phyloP scores from a whole-genome alignment of 2,113 vertebrate genomes.

The Podiceps cristatus region DNA sequence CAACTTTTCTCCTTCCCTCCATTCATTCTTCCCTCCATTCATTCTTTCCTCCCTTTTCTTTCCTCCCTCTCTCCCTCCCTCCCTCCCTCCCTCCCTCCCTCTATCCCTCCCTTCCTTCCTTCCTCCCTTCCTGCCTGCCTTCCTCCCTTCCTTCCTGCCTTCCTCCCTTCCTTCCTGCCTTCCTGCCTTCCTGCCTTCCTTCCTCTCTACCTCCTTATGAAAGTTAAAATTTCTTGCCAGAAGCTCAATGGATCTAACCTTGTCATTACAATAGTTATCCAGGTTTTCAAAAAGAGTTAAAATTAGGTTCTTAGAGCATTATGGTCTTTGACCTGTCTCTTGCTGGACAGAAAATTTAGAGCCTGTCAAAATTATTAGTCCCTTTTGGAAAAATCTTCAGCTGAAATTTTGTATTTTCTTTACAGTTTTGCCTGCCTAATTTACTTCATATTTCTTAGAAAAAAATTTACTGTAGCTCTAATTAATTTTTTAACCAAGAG shows the following conservation, averaged over 20 bases:
- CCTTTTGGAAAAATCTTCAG: neutral
- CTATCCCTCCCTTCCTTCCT: neutral
- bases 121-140: neutral
- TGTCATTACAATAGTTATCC: neutral
- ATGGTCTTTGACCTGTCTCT: neutral
- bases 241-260: neutral
- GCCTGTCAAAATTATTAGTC: neutral
- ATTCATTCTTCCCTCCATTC: neutral
- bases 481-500: neutral
- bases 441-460: neutral
- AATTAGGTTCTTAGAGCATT: neutral
- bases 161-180: neutral
- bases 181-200: neutral
- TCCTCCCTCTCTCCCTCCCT: neutral
- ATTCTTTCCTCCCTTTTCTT: neutral
- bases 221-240: neutral
- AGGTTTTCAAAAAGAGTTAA: neutral
- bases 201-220: neutral
- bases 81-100: neutral
- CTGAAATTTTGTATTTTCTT: neutral
- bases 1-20: neutral
- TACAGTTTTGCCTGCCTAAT: neutral
- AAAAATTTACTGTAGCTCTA: neutral
- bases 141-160: neutral
- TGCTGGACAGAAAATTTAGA: neutral